Percentiles rank a stretch among this genome's conserved stretches.
Evolutionary conservation across 2,888 invertebrate genomes (phyloP).

Genomic region (Ophioninae sp.): DNA sequence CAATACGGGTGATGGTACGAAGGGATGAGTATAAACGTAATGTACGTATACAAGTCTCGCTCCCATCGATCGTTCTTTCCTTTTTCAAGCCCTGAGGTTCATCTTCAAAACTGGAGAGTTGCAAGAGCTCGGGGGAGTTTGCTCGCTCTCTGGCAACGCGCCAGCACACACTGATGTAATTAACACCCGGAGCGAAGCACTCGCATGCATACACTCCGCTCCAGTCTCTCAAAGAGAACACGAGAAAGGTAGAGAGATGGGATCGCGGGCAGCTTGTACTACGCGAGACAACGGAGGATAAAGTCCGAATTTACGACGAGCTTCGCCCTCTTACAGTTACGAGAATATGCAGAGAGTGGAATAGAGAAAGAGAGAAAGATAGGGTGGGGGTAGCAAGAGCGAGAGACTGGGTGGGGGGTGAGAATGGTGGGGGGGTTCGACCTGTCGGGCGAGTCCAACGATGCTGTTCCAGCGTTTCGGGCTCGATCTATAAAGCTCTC

Average conservation of each 20-base stretch:
- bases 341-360: conserved; percentile 40
- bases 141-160: conserved; percentile 69
- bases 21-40: conserved; percentile 28
- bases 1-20: conserved; percentile 32
- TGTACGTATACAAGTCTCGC: conserved; percentile 18
- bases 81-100: conserved; percentile 43
- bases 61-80: conserved; percentile 47
- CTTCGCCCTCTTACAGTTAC: conserved; percentile 41
- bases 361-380: too few species aligned
- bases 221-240: conserved; percentile 43
- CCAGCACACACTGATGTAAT: conserved; percentile 76
- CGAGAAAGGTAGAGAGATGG: conserved; percentile 27
- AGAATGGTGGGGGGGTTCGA: neutral
- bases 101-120: conserved; percentile 49
- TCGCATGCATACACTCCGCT: conserved; percentile 41
- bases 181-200: conserved; percentile 69
- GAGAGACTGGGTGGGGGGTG: too few species aligned
- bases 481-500: conserved; percentile 41
- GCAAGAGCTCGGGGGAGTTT: conserved; percentile 40
- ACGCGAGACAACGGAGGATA: conserved; percentile 15
- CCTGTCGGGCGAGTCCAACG: conserved; percentile 43
- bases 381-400: too few species aligned
- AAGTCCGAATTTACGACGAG: conserved; percentile 33
- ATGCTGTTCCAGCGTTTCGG: conserved; percentile 26
- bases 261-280: conserved; percentile 15